Conservation (phyloP, 2,888 invertebrate species). For the Deroplatys truncata region DNA sequence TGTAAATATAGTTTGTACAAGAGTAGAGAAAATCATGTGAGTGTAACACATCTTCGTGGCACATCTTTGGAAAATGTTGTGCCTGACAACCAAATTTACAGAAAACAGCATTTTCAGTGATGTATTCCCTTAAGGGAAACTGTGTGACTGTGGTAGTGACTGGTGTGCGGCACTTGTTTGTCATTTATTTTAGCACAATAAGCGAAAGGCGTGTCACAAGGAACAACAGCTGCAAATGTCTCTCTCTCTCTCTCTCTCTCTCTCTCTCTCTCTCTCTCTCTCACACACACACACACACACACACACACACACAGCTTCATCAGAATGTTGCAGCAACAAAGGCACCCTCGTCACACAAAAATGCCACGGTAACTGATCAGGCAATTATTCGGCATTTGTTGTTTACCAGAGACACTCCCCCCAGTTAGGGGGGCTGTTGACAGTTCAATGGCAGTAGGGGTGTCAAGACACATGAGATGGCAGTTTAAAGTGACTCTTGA, state of each 20-base stretch:
- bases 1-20: no score
- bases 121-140: no score
- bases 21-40: no score
- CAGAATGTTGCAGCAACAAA: neutral
- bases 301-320: neutral
- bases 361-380: slow-evolving; percentile 20
- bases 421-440: neutral
- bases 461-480: neutral
- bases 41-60: no score
- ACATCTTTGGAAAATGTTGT: no score
- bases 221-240: neutral
- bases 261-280: neutral
- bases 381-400: slow-evolving; percentile 25
- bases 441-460: neutral
- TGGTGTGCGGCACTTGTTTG: no score
- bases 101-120: neutral
- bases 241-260: neutral
- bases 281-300: no score
- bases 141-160: neutral
- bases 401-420: neutral
- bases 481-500: neutral
- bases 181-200: neutral
- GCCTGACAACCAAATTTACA: neutral
- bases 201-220: neutral
- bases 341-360: neutral